Evolutionary conservation across 2,888 invertebrate genomes (phyloP), one percentile per base, ranked within the genome.

Genomic region (Eupithecia exiguata): DNA sequence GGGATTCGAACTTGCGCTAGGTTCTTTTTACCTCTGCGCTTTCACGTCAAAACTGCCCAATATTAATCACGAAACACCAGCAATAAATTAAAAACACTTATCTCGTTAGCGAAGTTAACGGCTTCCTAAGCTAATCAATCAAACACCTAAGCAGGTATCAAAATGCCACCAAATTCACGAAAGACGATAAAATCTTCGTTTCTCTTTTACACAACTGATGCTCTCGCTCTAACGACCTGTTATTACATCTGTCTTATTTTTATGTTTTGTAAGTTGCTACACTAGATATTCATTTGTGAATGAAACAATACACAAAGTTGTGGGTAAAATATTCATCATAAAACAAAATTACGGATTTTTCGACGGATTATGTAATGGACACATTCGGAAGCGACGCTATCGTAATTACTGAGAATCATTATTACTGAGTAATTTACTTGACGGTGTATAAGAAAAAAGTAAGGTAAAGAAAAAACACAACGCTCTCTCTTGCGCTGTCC

Each of bases 181-280:
- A 81, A 74, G 61, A 53, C 25, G 84, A 85, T 86, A 81, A 79
- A 53, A 85, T 84, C 84, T 61, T 35, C 84, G 85, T 84, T 86
- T 86, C 86, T 84, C 84, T 86, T 82, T 80, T 80, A 76, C 81
- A 82, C 79, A 74, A 76, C 71, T 43, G 68, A 49, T 67, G 69
- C 53, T 79, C 79, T 79, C 72, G 46, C 74, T 79, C 77, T 77
- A 76, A 72, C 69, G 77, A 74, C 72, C 80, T 79, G 78, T 83
- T 80, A 83, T 85, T 82, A 82, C 74, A 77, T 75, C 69, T 74
- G 80, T 76, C 76, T 78, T 46, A 58, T 72, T 78, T 79, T 80
- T 75, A 79, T 79, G 74, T 73, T 70, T 53, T 65, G 65, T 61
- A 30, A 0, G 16, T 14, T 21, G 69, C 71, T 12, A 12, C 61